phyloP scores from a whole-genome alignment of 2,888 invertebrate species.

The Ophion slaviceki region DNA sequence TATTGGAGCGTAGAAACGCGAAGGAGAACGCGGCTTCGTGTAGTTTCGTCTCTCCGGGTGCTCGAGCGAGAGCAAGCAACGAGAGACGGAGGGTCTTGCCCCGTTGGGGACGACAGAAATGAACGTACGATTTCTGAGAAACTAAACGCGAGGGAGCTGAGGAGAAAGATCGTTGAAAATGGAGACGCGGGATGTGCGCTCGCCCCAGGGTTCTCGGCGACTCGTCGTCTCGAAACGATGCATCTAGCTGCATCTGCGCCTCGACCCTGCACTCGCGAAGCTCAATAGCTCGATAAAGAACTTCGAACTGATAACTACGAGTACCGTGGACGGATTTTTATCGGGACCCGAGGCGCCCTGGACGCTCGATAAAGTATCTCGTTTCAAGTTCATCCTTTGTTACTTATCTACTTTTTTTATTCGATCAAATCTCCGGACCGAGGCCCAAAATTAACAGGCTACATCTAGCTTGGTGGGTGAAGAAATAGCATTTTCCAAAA shows the following conservation, averaged over 20 bases:
- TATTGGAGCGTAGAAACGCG: slow-evolving; percentile 46
- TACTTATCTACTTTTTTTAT: too few species aligned
- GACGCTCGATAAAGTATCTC: too few species aligned
- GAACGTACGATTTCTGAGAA: slow-evolving; percentile 68
- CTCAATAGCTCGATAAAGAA: slow-evolving; percentile 54
- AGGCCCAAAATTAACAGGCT: not conserved
- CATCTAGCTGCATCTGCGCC: slow-evolving; percentile 47
- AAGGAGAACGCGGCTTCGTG: slow-evolving; percentile 33
- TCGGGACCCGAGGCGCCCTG: too few species aligned
- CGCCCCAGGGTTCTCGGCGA: slow-evolving; percentile 61
- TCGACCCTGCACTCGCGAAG: slow-evolving; percentile 54
- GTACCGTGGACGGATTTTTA: slow-evolving; percentile 28
- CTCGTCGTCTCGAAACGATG: slow-evolving; percentile 60
- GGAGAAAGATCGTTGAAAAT: slow-evolving; percentile 58
- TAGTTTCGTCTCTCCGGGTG: slow-evolving; percentile 40
- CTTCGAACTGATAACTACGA: slow-evolving; percentile 33
- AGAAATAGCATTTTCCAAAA: too few species aligned
- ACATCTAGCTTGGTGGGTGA: too few species aligned
- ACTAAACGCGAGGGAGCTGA: slow-evolving; percentile 61
- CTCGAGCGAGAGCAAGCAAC: slow-evolving; percentile 42
- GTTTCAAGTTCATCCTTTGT: too few species aligned
- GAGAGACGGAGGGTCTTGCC: slow-evolving; percentile 34
- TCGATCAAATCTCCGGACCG: too few species aligned
- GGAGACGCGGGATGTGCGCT: slow-evolving; percentile 51
- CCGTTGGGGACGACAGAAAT: slow-evolving; percentile 57